These are phyloP conservation scores for Eulimnadia texana DNA, from an alignment of 1,140 invertebrate species.

Conservation along the genomic window DNA sequence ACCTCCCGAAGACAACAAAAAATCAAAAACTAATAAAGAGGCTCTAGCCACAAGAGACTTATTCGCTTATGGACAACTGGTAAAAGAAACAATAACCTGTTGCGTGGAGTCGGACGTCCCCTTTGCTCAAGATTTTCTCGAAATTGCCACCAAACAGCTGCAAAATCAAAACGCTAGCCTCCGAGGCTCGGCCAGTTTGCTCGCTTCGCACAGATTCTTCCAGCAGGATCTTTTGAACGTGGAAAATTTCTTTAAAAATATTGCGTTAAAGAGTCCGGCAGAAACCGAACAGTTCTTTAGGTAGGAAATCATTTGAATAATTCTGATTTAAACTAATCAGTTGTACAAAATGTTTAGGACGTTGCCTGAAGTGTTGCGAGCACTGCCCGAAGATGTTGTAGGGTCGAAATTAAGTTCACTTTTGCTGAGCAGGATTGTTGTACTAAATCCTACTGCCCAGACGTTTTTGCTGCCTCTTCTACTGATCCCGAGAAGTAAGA, in stretches of 20 bases:
- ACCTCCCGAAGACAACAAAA: slow-evolving; percentile 48
- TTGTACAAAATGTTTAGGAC: slow-evolving; percentile 5
- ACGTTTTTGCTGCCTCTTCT: slow-evolving; percentile 55
- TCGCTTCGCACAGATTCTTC: slow-evolving; percentile 57
- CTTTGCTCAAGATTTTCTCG: slow-evolving; percentile 46
- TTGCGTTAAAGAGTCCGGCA: slow-evolving; percentile 55
- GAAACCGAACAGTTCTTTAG: slow-evolving; percentile 64
- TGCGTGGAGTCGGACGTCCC: slow-evolving; percentile 47
- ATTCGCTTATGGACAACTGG: slow-evolving; percentile 63
- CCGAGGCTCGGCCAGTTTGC: slow-evolving; percentile 41
- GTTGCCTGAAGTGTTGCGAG: slow-evolving; percentile 32
- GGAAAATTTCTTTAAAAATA: slow-evolving; percentile 59
- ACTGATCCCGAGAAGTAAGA: slow-evolving; percentile 46
- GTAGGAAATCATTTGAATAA: slow-evolving; percentile 27
- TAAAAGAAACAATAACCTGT: slow-evolving; percentile 49
- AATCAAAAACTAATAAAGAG: slow-evolving; percentile 27
- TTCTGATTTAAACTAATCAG: not conserved
- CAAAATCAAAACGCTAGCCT: slow-evolving; percentile 40
- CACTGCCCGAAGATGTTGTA: slow-evolving; percentile 57
- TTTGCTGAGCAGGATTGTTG: slow-evolving; percentile 61
- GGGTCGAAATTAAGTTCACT: slow-evolving; percentile 56
- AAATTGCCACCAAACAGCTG: slow-evolving; percentile 45
- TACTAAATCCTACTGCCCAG: slow-evolving; percentile 61
- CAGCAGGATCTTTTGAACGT: slow-evolving; percentile 68
- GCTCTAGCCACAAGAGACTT: slow-evolving; percentile 48